Evolutionary conservation across 92 coral and sea anemone species (phyloP).

Genomic region (Chrysogorgia sp.): DNA sequence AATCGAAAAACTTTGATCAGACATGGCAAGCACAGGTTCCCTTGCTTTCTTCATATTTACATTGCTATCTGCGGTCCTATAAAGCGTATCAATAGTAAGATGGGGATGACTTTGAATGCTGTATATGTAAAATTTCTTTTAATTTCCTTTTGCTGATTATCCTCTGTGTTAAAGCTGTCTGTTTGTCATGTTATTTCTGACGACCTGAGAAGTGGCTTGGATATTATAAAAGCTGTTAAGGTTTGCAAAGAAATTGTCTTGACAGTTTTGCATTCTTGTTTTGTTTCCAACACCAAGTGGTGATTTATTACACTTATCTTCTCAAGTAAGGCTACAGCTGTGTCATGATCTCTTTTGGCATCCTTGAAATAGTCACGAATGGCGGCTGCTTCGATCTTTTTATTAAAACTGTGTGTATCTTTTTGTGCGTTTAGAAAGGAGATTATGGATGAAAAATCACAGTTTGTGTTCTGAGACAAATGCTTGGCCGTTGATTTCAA

Average conservation of each 20-base stretch:
- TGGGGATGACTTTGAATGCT: conserved; percentile 62
- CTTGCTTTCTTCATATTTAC: conserved; percentile 55
- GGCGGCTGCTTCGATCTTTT: conserved; percentile 30
- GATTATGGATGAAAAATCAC: conserved; percentile 49
- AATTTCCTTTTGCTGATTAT: conserved; percentile 1
- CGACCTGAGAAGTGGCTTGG: conserved; percentile 31
- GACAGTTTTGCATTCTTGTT: conserved; percentile 45
- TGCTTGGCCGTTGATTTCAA: conserved; percentile 51
- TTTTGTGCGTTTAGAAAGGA: conserved; percentile 45
- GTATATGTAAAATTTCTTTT: conserved; percentile 36
- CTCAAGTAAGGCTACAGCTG: no score
- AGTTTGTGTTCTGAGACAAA: conserved; percentile 52
- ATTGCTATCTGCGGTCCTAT: conserved; percentile 55
- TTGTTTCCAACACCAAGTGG: conserved; percentile 40
- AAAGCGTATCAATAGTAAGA: conserved; percentile 52
- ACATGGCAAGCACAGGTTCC: no score
- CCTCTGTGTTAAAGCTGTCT: conserved; percentile 20
- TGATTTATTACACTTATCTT: conserved; percentile 39
- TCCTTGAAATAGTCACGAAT: conserved; percentile 53
- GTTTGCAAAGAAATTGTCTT: conserved; percentile 49
- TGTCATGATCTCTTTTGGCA: no score
- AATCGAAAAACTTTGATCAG: no score
- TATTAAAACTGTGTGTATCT: conserved; percentile 49
- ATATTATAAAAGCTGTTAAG: conserved; percentile 10
- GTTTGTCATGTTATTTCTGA: conserved; percentile 39